These are phyloP conservation scores for Daubentonia madagascariensis DNA, from an alignment of 2,113 vertebrate species.

Conservation along the genomic window DNA sequence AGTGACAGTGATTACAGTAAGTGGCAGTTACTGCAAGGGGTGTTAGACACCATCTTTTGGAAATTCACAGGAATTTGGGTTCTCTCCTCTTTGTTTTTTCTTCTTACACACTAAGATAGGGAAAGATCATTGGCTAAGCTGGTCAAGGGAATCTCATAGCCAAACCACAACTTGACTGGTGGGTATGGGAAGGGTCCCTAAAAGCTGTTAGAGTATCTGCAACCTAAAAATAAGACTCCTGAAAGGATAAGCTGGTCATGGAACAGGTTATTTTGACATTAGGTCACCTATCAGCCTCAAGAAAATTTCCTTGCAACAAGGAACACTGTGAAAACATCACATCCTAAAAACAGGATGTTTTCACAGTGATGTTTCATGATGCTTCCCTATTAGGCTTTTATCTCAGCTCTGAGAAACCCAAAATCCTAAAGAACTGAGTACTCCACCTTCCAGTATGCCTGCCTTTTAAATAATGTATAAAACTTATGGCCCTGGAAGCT, in stretches of 20 bases:
- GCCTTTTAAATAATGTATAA: background rate
- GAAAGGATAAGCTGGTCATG: background rate
- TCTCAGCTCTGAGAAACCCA: background rate
- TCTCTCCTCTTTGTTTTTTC: background rate
- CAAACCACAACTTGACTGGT: background rate
- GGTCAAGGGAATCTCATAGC: background rate
- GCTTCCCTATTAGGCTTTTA: background rate
- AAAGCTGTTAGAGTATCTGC: background rate
- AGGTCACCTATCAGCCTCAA: background rate
- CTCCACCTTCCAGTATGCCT: background rate
- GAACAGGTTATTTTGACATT: background rate
- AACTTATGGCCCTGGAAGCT: background rate
- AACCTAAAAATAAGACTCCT: background rate
- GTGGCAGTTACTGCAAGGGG: background rate
- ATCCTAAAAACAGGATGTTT: too few relatives aligned
- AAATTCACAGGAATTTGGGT: background rate
- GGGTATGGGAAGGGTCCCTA: background rate
- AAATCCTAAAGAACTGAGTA: background rate
- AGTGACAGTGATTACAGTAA: background rate
- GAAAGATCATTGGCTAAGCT: background rate
- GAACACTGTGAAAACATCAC: background rate
- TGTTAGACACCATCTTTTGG: background rate
- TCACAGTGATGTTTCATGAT: too few relatives aligned
- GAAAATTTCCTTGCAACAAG: background rate
- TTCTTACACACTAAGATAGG: background rate